Base-by-base conservation (phyloP, 1,140 invertebrate genomes). In the Condylostylus longicornis region DNA sequence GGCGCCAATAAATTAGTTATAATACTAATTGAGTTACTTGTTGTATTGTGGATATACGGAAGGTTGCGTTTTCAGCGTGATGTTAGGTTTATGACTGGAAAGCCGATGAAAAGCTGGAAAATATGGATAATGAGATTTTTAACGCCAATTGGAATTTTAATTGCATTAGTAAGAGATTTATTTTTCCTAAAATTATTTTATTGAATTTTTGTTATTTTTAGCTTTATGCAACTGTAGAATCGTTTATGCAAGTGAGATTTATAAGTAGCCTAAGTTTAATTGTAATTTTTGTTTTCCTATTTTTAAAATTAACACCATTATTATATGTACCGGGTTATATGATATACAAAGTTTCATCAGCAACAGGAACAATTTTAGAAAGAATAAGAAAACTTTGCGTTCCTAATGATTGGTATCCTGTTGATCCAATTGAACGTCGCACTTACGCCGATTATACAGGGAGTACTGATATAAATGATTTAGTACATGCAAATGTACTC, bases 81-180 rank as follows among this genome's bases (percentile, higher is more conserved):
- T 50, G 62, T 88, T 2, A 67, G 84, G 53, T 78, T 81, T 47
- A 89, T 88, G 84, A 70, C 82, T 5, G 76, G 79, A 10, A 67
- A 72, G 49, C 73, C 74, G 45, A 69, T 87, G 8, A 70, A 55
- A 47, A 58, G 40, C 39, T 40, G 53, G 13, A 58, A 53, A 39
- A 54, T 58, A 15, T 51, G 47, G 33, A 33, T 48, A 6, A 48
- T 58, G 42, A 48, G 55, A 28, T 54, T 58, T 22, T 22, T 44
- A 27, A 53, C 53, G n/a, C 55, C 55, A 7, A 38, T 49, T 14
- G 49, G 54, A 42, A 18, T 58, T 10, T 2, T 5, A n/a, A 10
- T 27, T 27, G 4, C 8, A 27, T 27, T 4, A 3, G 25, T 27
- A 27, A 27, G 25, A n/a, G 4, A n/a, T 8, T 27, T 6, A 6